Evolutionary conservation across 2,888 invertebrate genomes (phyloP), one percentile per base, ranked within the genome.

Genomic region (Gastracanthus pulcherrimus): DNA sequence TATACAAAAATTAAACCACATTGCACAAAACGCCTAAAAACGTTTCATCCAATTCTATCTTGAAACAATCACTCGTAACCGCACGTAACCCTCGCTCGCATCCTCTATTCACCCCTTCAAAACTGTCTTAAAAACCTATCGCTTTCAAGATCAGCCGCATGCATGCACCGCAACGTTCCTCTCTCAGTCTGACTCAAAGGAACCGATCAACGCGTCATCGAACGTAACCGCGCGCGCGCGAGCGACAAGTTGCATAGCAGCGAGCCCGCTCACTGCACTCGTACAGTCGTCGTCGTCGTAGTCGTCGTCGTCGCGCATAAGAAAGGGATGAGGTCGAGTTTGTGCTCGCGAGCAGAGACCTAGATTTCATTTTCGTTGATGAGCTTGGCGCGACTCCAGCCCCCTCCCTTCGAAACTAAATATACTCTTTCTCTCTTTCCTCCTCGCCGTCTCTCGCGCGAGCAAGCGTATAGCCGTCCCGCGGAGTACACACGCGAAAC

Each of bases 291-390:
- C 16, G 45, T n/a, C 16, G 16, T 7, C 41, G 41, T 13, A n/a
- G 16, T 31, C 26, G 11, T 31, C 3, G 48, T n/a, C n/a, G 45
- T n/a, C n/a, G 55, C n/a, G 62, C 55, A 34, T 64, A 67, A 84
- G 84, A 85, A 86, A 87, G 85, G 87, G 85, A 86, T 76, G 76
- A 82, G 80, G 69, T 62, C 60, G 82, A 23, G 45, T 41, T 34
- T 66, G 41, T 75, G 38, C 48, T 23, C 23, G 69, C 62, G 62
- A 87, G 86, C 87, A 86, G 85, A 89, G 90, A 90, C 91, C 91
- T 89, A 91, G 91, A 91, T 91, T 91, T 91, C 90, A 91, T 91
- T 91, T 91, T 90, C 89, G 91, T 90, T 91, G 91, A 91, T 90
- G 91, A 91, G 90, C 89, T 91, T 91, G 91, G 91, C 91, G 78